Evolutionary conservation across 92 coral and sea anemone species (phyloP).

Genomic region (Actinostola sp.): DNA sequence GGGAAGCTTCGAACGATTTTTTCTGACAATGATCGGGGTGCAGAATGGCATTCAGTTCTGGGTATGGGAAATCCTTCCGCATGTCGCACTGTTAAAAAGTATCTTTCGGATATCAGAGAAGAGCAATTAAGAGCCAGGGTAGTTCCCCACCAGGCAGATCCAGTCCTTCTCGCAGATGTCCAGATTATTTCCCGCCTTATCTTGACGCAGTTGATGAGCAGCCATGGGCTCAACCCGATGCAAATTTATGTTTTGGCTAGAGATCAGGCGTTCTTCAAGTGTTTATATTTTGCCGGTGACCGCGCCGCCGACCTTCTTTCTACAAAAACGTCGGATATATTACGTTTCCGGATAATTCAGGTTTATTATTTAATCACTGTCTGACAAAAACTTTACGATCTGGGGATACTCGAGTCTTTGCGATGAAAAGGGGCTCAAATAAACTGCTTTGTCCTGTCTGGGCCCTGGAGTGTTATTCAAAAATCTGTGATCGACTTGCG

Average conservation of each 20-base stretch:
- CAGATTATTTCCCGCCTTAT: constrained; percentile 1
- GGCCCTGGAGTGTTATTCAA: constrained; percentile 7
- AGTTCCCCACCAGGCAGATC: constrained; percentile 18
- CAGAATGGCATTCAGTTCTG: constrained; percentile 8
- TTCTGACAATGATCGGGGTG: constrained; percentile 35
- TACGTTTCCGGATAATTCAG: neutral
- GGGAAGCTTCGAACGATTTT: constrained; percentile 57
- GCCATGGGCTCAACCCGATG: constrained; percentile 1
- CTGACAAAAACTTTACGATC: too few relatives aligned
- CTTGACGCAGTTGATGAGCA: too few relatives aligned
- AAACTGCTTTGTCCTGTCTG: constrained; percentile 10
- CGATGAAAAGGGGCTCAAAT: neutral
- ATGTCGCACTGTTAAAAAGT: neutral
- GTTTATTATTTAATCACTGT: neutral
- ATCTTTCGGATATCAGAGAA: neutral
- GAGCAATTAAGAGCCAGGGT: constrained; percentile 16
- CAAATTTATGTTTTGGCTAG: constrained; percentile 30
- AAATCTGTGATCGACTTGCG: constrained; percentile 3
- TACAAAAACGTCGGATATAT: neutral
- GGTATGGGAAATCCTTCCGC: neutral
- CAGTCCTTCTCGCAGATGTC: constrained; percentile 4
- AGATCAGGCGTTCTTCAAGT: too few relatives aligned
- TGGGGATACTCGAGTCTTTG: too few relatives aligned
- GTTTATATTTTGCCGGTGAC: constrained; percentile 30
- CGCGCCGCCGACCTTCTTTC: constrained; percentile 17